Conservation (phyloP, 2,113 vertebrate genomes). For the Pituophis catenifer region DNA sequence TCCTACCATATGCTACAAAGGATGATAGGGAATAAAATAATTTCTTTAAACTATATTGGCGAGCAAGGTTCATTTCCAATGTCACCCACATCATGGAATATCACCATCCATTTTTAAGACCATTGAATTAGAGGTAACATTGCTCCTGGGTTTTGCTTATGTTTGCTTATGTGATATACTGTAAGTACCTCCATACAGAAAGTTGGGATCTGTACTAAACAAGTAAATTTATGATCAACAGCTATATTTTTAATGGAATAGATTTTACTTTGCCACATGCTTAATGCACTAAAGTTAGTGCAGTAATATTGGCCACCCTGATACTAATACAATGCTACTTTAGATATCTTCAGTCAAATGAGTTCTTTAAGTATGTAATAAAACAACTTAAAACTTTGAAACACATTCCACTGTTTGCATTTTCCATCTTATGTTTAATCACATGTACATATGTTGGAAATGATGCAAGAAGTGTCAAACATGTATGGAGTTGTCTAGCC, state of each 20-base stretch:
- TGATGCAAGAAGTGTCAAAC: not conserved
- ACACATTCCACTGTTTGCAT: not conserved
- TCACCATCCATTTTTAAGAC: not conserved
- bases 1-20: not conserved
- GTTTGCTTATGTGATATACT: not conserved
- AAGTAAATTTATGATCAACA: not conserved
- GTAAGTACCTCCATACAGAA: not conserved
- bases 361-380: not conserved
- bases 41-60: not conserved
- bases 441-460: not conserved
- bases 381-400: not conserved
- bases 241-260: not conserved
- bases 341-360: not conserved
- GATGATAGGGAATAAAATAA: not conserved
- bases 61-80: not conserved
- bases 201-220: not conserved
- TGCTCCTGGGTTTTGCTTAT: not conserved
- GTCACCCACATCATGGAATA: not conserved
- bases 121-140: not conserved
- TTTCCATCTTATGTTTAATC: not conserved
- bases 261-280: not conserved
- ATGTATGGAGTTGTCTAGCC: not conserved
- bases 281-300: not conserved
- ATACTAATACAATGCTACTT: not conserved
- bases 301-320: not conserved